Evolutionary conservation across 1,140 invertebrate genomes (phyloP), one percentile per base, ranked within the genome.

Genomic region (Scaptomyza montana): DNA sequence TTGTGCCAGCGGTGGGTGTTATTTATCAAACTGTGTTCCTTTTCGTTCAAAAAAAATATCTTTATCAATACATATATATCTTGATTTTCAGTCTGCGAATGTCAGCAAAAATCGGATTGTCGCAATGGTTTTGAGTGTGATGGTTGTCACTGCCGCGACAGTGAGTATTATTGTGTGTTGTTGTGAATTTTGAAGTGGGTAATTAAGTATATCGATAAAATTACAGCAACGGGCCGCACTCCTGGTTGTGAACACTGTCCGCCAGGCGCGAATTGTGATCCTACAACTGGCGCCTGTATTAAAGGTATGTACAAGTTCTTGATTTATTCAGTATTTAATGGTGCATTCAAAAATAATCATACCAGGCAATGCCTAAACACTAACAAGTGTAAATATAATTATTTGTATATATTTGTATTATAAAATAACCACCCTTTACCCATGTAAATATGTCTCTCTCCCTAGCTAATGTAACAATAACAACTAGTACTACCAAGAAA

Each of bases 211-310:
- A 57, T 57, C 39, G 41, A 16, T 33, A 5, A 54, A 21, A 36
- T 61, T 78, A 8, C 51, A 91, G 86, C 53, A 57, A 84, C 78
- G 28, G 84, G 84, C 46, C 90, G 90, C 39, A 89, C 84, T 21
- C 76, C 93, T 51, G 93, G 93, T 43, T 97, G 96, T 89, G 94
- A 94, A 12, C 95, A 96, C 74, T 97, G 96, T 91, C 95, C 96
- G 64, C 93, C 94, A 39, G 96, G 96, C 62, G 94, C 95, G 21
- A 93, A 93, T 16, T 97, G 96, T 74, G 95, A 97, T 92, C 94
- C 94, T 43, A 93, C 94, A 51, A 96, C 95, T 6, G 95, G 95
- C 16, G 95, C 94, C 56, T 97, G 96, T 91, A 94, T 96, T 70
- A 95, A 96, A 95, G 96, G 96, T 96, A 94, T 75, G 90, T 91